phyloP scores from a whole-genome alignment of 2,113 vertebrate species.

The Podarcis cretensis region DNA sequence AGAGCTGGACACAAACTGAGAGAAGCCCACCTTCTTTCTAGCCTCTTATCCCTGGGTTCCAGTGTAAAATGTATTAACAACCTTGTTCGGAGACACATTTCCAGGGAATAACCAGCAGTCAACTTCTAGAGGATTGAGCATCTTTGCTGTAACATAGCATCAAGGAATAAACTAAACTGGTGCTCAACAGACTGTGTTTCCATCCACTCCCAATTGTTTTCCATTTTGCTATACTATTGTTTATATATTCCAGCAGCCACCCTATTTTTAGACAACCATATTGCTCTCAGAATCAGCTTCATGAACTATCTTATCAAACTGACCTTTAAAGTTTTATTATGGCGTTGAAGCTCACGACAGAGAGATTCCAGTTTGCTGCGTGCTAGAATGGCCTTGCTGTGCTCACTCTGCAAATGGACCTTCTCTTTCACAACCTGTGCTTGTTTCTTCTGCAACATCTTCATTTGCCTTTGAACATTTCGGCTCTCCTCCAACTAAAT shows the following conservation, averaged over 20 bases:
- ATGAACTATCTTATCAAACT: neutral
- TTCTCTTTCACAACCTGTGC: constrained; percentile 97
- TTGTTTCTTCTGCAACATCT: constrained; percentile 96
- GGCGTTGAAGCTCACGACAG: constrained; percentile 95
- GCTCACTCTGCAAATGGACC: constrained; percentile 94
- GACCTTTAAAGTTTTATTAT: constrained; percentile 98
- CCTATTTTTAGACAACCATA: constrained; percentile 17
- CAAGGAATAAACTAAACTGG: neutral
- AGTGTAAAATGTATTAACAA: neutral
- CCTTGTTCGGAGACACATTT: too few relatives aligned
- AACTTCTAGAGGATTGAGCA: neutral
- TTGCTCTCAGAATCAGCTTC: constrained; percentile 9
- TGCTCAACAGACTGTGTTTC: neutral
- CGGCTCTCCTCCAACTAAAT: constrained; percentile 94
- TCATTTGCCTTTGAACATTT: constrained; percentile 95
- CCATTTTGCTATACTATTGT: neutral
- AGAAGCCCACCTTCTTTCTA: neutral
- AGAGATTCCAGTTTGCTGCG: constrained; percentile 98
- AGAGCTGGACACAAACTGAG: neutral
- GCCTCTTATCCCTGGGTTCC: neutral
- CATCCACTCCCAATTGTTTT: neutral
- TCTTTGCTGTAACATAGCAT: neutral
- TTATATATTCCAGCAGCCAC: neutral
- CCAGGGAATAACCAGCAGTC: neutral
- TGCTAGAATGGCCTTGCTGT: constrained; percentile 96